These are phyloP conservation scores for Noctua comes DNA, from an alignment of 2,888 invertebrate species.

Conservation along the genomic window DNA sequence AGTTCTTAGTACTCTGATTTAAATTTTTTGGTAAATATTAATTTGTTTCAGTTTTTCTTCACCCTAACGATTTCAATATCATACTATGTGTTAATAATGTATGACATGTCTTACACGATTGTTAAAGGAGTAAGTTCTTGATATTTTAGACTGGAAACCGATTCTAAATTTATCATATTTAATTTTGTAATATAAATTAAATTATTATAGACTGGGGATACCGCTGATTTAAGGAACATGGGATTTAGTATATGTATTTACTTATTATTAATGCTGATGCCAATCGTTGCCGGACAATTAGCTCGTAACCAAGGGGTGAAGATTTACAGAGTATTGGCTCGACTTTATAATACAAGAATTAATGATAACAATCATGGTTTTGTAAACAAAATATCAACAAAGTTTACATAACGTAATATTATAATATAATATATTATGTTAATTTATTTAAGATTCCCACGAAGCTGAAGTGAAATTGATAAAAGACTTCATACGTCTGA, in stretches of 20 bases:
- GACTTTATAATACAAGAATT: not conserved
- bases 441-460: not conserved
- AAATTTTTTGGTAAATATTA: not conserved
- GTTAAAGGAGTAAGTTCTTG: not conserved
- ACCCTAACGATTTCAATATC: not conserved
- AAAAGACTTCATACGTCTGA: conserved; percentile 4
- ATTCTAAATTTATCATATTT: not conserved
- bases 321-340: not conserved
- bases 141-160: not conserved
- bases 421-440: not conserved
- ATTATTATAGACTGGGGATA: not conserved
- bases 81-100: not conserved
- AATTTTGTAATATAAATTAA: not conserved
- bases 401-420: not conserved
- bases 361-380: not conserved
- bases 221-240: not conserved
- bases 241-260: not conserved
- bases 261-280: not conserved
- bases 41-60: conserved; percentile 7
- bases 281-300: not conserved
- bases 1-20: not conserved
- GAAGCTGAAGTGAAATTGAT: not conserved
- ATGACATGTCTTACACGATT: not conserved
- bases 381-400: not conserved
- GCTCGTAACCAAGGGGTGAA: not conserved